These are phyloP conservation scores for Orthosia incerta DNA, from an alignment of 2,888 invertebrate genomes.

Conservation along the genomic window DNA sequence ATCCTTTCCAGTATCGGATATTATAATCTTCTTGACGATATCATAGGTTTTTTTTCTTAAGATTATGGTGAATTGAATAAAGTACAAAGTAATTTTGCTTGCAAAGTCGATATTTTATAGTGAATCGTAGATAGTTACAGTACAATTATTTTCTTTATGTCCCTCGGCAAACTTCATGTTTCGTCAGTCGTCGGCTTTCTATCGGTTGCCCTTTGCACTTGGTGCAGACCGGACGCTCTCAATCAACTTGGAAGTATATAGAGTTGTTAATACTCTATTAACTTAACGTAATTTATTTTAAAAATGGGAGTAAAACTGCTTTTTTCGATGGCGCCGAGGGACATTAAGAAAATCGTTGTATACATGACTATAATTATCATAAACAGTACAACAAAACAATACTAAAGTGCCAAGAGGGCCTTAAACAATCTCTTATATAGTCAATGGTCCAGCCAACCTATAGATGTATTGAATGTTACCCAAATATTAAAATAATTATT, in stretches of 20 bases:
- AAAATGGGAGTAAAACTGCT: too few species aligned
- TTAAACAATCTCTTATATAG: neutral
- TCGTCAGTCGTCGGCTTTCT: too few species aligned
- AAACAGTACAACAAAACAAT: neutral
- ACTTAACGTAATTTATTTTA: too few species aligned
- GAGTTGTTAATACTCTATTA: too few species aligned
- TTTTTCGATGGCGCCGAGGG: too few species aligned
- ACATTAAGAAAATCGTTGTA: too few species aligned
- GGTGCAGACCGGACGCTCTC: too few species aligned
- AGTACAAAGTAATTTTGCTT: slow-evolving; percentile 9
- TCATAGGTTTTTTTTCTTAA: neutral
- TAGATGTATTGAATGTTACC: neutral
- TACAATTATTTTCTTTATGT: too few species aligned
- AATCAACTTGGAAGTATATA: too few species aligned
- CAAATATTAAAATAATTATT: slow-evolving; percentile 11
- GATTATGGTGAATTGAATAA: neutral
- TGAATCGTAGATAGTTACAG: neutral
- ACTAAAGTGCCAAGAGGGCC: neutral
- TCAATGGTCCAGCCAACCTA: neutral
- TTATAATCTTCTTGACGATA: neutral
- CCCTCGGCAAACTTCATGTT: too few species aligned
- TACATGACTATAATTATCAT: neutral
- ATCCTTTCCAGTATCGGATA: neutral
- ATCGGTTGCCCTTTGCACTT: too few species aligned
- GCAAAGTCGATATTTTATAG: neutral